Base-by-base conservation (phyloP, 2,888 invertebrate genomes). In the Drosophila diplacantha region DNA sequence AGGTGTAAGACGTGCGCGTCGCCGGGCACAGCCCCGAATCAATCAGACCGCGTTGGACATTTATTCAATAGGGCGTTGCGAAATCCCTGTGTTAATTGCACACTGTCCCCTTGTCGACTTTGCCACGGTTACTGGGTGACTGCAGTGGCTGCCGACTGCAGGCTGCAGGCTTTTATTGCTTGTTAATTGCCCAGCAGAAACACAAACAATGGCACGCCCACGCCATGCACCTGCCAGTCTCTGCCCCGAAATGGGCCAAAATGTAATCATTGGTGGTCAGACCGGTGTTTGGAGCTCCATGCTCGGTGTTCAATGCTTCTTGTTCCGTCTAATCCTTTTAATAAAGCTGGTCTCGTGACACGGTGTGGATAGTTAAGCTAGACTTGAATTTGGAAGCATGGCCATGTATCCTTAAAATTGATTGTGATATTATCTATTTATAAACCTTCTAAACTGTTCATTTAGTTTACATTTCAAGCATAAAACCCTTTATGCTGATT, bases 161-260 rank as follows among this genome's bases (percentile, higher is more conserved):
- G 57, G 38, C 37, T 69, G 68, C 66, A 62, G 60, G 73, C 69
- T 65, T 82, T 80, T 82, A 81, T 77, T 77, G 81, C 83, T 74
- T 80, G 78, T 80, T 80, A 80, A 80, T 80, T 80, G 83, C 78
- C 74, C 69, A 66, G 71, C 69, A 73, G 73, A 70, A 76, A 62
- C 54, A 65, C 70, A 69, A 49, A 56, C 70, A 59, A 58, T 56
- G 73, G 43, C 69, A 78, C 77, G 73, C 81, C 81, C 47, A 49
- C 62, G 55, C 55, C 65, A 64, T 73, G 73, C 81, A 77, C 71
- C 74, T 75, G 81, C 53, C 64, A 44, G 29, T 37, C 18, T 14
- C 51, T 43, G 51, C 47, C 29, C 49, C 66, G 26, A 31, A 41
- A 7, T 50, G 66, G 46, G 24, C 38, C 32, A 49, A 49, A 49